phyloP scores from a whole-genome alignment of 2,113 vertebrate genomes.

The Mellivora capensis region DNA sequence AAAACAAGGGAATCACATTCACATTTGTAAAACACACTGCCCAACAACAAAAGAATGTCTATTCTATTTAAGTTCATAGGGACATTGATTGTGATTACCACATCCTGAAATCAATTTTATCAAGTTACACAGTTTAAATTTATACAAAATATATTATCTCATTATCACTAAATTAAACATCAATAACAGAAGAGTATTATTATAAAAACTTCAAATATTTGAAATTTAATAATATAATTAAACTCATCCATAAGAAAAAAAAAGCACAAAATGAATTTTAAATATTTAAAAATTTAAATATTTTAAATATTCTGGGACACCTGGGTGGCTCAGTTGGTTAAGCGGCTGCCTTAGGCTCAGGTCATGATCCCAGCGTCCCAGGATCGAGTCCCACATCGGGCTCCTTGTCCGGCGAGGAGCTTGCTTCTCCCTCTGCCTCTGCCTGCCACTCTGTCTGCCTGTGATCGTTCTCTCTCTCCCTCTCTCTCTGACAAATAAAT shows the following conservation, averaged over 20 bases:
- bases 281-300: no score
- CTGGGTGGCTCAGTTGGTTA: no score
- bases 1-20: background rate
- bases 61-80: background rate
- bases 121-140: background rate
- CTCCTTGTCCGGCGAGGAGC: no score
- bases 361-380: no score
- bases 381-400: no score
- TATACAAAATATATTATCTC: background rate
- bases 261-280: background rate
- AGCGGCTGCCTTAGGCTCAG: no score
- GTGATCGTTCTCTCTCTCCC: no score
- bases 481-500: no score
- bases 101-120: background rate
- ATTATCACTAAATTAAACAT: background rate
- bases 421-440: no score
- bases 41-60: background rate
- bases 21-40: background rate
- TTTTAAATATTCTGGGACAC: no score
- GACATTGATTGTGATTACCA: background rate
- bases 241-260: background rate
- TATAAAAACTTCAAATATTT: background rate
- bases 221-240: background rate
- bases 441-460: no score
- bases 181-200: background rate